A percentile compares a stretch with the other conserved stretches of the same genome.
Evolutionary conservation across 2,888 invertebrate species (phyloP).

Genomic region (Marasmarcha lunaedactyla): DNA sequence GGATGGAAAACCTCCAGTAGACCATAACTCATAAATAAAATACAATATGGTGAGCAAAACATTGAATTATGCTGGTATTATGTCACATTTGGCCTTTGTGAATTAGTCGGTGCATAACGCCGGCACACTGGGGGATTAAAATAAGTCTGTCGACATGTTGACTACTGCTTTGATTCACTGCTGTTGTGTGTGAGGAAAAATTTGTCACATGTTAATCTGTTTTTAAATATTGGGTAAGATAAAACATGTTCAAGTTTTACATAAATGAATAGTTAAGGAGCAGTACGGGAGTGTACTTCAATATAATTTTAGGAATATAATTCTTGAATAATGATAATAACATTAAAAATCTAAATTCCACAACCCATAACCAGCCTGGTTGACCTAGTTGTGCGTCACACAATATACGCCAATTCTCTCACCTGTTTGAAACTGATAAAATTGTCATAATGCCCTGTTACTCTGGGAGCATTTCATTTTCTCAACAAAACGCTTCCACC

Average conservation of each 20-base stretch:
- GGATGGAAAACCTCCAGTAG: conserved; percentile 38
- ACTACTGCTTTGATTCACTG: conserved; percentile 17
- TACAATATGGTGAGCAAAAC: conserved; percentile 73
- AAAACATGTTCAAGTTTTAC: no score
- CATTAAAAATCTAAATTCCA: no score
- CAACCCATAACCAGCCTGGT: no score
- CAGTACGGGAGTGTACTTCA: no score
- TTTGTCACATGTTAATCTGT: no score
- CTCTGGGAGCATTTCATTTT: conserved; percentile 36
- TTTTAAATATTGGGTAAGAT: no score
- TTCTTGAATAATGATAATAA: no score
- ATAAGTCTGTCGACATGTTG: conserved; percentile 45
- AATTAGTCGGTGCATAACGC: conserved; percentile 52
- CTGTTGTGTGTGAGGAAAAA: neutral
- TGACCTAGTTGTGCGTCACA: no score
- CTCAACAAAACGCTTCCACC: conserved; percentile 35
- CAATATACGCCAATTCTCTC: no score
- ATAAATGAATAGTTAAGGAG: no score
- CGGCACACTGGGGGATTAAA: conserved; percentile 34
- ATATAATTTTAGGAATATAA: no score
- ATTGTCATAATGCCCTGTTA: conserved; percentile 4
- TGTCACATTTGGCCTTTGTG: conserved; percentile 71
- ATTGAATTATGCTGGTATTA: conserved; percentile 70
- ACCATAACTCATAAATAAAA: conserved; percentile 71
- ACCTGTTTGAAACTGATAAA: no score